Evolutionary conservation across 2,888 invertebrate genomes (phyloP), one percentile per base, ranked within the genome.

Genomic region (Amitus sp.): DNA sequence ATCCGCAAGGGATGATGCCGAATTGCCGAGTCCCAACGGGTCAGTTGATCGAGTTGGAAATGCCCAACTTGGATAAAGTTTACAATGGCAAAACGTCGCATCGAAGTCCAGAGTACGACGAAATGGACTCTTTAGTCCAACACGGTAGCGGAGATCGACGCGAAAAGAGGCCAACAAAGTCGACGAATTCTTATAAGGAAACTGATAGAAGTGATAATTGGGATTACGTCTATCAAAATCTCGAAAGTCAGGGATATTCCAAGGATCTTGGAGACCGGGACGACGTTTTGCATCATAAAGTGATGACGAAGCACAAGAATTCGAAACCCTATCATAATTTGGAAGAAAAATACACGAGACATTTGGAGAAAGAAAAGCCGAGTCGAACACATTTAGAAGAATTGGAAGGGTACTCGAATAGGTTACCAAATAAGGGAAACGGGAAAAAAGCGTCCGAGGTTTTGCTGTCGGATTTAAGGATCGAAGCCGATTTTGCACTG

Each of bases 141-240:
- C 62, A 65, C 30, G 59, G 57, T 15, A 68, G 68, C 18, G 63
- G 54, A 2, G 72, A 75, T 23, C 65, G 67, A 17, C 68, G 62
- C 12, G 73, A 73, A 1, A 77, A 71, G 42, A 76, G 73, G n/a
- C 37, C 63, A 0, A 7, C 58, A 2, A 54, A 57, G 2, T 57
- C 67, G 9, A 10, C 57, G 10, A 49, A 54, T 7, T 58, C 65
- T 5, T 68, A 49, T 13, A 61, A 66, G 23, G 63, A 88, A 0
- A 88, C 88, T 54, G 92, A 91, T 67, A 87, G 88, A 48, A 2
- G 3, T 5, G 39, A 18, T 4, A 19, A 18, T 9, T 94, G 93
- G 93, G 90, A 90, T 74, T 92, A 91, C 74, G 92, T 93, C 0
- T 93, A 90, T 75, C 86, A 88, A 68, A 90, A 91, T 75, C 82